Evolutionary conservation across 1,140 invertebrate species (phyloP), one percentile per base, ranked within the genome.

Genomic region (Drosophila trapezifrons): DNA sequence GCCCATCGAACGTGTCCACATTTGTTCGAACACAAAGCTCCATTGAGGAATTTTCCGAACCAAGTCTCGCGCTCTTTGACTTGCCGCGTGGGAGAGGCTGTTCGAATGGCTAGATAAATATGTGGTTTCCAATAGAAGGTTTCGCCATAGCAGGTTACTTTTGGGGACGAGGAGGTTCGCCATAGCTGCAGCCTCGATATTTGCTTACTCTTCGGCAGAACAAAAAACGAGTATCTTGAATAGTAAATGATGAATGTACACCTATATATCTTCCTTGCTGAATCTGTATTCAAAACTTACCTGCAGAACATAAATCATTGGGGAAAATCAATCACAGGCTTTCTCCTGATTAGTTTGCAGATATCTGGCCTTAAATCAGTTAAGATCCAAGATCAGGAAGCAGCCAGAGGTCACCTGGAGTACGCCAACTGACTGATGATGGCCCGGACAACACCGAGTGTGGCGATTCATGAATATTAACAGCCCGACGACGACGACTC

Each of bases 401-500:
- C 25, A 58, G 27, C 20, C 13, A 71, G 13, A 35, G 69, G 69
- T 72, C 69, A 71, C 0, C 17, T 32, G 27, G 47, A 29, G 47
- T 56, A 37, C 10, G 29, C n/a, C 20, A 27, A 54, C 43, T 64
- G 45, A 64, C 58, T 65, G 51, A 74, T 64, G 62, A 57, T 66
- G 35, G 38, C 35, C 46, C 52, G 46, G 58, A 27, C 71, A 58
- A 77, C 43, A 43, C 46, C 64, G 18, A 55, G 49, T 73, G 74
- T 55, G 65, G 77, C 55, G 63, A 81, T 78, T 86, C 74, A 81
- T 77, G 78, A 80, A 70, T 71, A 71, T 71, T 58, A 35, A 65
- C 32, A 52, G 46, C 15, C 27, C 18, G 38, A 18, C 8, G 4
- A 10, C 13, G 6, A 22, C 29, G 29, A 17, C 13, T 20, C 18